Conservation (phyloP, 2,888 invertebrate species). For the Macrosoma leucophasiata region DNA sequence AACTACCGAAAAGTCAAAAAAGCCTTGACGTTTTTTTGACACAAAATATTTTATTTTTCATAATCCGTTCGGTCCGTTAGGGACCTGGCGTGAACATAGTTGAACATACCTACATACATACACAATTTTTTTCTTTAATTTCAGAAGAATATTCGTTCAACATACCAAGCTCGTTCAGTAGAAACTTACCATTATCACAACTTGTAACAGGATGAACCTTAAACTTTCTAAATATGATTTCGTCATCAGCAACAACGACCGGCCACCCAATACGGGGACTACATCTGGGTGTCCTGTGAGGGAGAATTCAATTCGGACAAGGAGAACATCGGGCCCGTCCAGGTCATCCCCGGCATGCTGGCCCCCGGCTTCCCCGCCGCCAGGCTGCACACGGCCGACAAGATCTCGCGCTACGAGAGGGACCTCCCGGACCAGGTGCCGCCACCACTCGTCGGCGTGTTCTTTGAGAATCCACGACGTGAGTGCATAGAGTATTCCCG, state of each 20-base stretch:
- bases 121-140: too few relatives aligned
- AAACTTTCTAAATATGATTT: not conserved
- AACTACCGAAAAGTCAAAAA: too few relatives aligned
- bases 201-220: not conserved
- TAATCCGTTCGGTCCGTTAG: too few relatives aligned
- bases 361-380: constrained; percentile 68
- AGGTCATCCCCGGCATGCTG: constrained; percentile 80
- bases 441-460: constrained; percentile 51
- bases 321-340: constrained; percentile 83
- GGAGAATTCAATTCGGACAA: constrained; percentile 86
- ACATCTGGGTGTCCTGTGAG: constrained; percentile 88
- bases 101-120: too few relatives aligned
- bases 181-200: too few relatives aligned
- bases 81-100: too few relatives aligned
- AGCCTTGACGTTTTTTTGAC: too few relatives aligned
- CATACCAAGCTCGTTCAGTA: too few relatives aligned
- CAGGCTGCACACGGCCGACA: constrained; percentile 59
- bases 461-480: constrained; percentile 63
- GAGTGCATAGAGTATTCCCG: too few relatives aligned
- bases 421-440: constrained; percentile 51
- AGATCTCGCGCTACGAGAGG: constrained; percentile 47
- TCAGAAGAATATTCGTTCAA: too few relatives aligned
- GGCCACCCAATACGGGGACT: constrained; percentile 64
- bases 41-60: too few relatives aligned
- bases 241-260: constrained; percentile 43